Evolutionary conservation across 2,888 invertebrate genomes (phyloP).

Genomic region (Acronicta leporina): DNA sequence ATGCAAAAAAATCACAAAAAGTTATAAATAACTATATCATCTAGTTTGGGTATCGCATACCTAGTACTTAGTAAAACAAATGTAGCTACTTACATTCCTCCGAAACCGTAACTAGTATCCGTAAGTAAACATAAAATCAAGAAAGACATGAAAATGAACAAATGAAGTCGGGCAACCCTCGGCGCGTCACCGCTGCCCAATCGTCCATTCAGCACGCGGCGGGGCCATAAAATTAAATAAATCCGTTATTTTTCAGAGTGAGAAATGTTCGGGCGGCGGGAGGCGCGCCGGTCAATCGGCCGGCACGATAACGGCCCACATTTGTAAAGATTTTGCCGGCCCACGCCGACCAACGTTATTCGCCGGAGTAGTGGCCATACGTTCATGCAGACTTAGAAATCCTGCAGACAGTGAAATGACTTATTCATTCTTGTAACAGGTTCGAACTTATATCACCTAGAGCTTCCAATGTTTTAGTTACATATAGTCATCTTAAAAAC

Average conservation of each 20-base stretch:
- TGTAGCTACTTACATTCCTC: conserved; percentile 22
- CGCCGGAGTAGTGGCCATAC: conserved; percentile 78
- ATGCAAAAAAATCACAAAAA: conserved; percentile 2
- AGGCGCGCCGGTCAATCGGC: conserved; percentile 83
- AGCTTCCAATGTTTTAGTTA: no score
- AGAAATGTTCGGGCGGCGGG: conserved; percentile 75
- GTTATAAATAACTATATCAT: no score
- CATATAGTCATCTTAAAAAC: no score
- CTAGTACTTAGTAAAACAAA: conserved; percentile 38
- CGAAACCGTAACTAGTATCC: conserved; percentile 41
- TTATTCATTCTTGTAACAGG: no score
- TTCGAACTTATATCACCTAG: no score
- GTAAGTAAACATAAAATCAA: conserved; percentile 56
- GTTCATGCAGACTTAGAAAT: conserved; percentile 65
- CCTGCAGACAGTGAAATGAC: conserved; percentile 21
- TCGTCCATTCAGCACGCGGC: conserved; percentile 88
- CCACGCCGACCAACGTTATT: conserved; percentile 75
- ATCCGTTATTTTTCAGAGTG: conserved; percentile 89
- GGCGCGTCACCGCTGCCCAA: conserved; percentile 69
- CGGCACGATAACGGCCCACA: conserved; percentile 85
- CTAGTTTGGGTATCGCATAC: no score
- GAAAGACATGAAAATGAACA: conserved; percentile 56
- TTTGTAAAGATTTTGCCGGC: conserved; percentile 88
- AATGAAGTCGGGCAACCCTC: conserved; percentile 62
- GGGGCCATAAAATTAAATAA: conserved; percentile 88